Percentiles rank a stretch among this genome's conserved stretches.
These are phyloP conservation scores for Drosophila nigromelanica DNA, from an alignment of 1,140 invertebrate genomes.

Conservation along the genomic window DNA sequence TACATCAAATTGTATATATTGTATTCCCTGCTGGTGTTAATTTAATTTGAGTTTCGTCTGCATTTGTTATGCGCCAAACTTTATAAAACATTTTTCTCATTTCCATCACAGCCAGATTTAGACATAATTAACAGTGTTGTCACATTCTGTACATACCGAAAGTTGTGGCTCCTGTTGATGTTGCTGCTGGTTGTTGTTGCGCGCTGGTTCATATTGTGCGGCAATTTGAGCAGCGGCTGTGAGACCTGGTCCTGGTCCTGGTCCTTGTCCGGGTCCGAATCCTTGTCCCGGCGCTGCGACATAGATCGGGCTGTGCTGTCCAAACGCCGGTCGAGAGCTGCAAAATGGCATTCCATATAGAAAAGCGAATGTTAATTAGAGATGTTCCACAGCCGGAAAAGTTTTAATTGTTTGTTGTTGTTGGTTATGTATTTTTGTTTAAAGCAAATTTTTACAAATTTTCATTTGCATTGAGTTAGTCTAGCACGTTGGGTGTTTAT, in stretches of 20 bases:
- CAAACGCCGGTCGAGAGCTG: conserved; percentile 64
- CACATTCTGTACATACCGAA: conserved; percentile 58
- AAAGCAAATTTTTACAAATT: background rate
- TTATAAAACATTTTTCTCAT: background rate
- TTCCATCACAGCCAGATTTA: conserved; percentile 3
- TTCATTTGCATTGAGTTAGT: background rate
- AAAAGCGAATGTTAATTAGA: conserved; percentile 29
- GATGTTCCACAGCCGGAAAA: background rate
- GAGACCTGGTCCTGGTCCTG: conserved; percentile 18
- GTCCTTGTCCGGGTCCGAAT: conserved; percentile 24
- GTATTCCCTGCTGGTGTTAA: too few relatives aligned
- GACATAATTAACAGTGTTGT: conserved; percentile 8
- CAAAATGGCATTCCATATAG: conserved; percentile 20
- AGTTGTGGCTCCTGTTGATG: conserved; percentile 62
- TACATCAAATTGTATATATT: too few relatives aligned
- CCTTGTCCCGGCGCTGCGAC: conserved; percentile 50
- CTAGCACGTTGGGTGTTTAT: conserved; percentile 2
- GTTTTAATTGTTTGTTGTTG: background rate
- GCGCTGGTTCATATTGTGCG: conserved; percentile 77
- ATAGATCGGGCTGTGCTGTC: conserved; percentile 72
- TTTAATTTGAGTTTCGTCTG: background rate
- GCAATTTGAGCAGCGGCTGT: conserved; percentile 77
- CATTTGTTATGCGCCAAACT: background rate
- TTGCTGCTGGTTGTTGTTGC: conserved; percentile 65
- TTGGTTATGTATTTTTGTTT: background rate